A percentile compares a stretch with the other conserved stretches of the same genome.
phyloP scores from a whole-genome alignment of 2,113 vertebrate genomes.

The Pelobates fuscus region DNA sequence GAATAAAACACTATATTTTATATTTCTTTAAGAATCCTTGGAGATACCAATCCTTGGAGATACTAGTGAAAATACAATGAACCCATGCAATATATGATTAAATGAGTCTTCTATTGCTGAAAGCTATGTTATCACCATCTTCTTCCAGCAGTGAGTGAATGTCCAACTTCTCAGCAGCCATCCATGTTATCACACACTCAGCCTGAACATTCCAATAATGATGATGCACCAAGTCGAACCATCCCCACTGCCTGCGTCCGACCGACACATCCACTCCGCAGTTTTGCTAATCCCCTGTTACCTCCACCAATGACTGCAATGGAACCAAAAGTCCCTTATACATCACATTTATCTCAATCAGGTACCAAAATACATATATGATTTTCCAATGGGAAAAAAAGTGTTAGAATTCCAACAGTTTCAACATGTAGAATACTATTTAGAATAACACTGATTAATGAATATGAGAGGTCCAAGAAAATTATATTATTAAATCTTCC shows the following conservation, averaged over 20 bases:
- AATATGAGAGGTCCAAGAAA: too few relatives aligned
- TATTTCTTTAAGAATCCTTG: too few relatives aligned
- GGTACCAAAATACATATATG: conserved; percentile 57
- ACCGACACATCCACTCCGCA: conserved; percentile 87
- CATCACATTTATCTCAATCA: conserved; percentile 76
- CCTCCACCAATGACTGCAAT: conserved; percentile 86
- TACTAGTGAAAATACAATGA: too few relatives aligned
- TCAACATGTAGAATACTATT: too few relatives aligned
- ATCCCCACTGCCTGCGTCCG: conserved; percentile 91
- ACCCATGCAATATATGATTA: too few relatives aligned
- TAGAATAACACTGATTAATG: too few relatives aligned
- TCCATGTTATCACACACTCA: conserved; percentile 70
- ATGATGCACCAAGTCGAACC: conserved; percentile 75
- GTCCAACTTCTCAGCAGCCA: conserved; percentile 62
- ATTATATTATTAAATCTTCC: too few relatives aligned
- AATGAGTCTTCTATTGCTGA: too few relatives aligned
- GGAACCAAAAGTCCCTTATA: conserved; percentile 88
- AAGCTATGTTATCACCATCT: not conserved
- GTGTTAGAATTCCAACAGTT: too few relatives aligned
- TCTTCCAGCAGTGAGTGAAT: conserved; percentile 68
- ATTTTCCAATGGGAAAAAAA: too few relatives aligned
- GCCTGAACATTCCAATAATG: conserved; percentile 68
- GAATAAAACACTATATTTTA: too few relatives aligned
- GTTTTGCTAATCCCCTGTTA: conserved; percentile 90
- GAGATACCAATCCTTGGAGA: too few relatives aligned